Conservation (phyloP, 2,888 invertebrate genomes). For the Drosophila aldrichi region DNA sequence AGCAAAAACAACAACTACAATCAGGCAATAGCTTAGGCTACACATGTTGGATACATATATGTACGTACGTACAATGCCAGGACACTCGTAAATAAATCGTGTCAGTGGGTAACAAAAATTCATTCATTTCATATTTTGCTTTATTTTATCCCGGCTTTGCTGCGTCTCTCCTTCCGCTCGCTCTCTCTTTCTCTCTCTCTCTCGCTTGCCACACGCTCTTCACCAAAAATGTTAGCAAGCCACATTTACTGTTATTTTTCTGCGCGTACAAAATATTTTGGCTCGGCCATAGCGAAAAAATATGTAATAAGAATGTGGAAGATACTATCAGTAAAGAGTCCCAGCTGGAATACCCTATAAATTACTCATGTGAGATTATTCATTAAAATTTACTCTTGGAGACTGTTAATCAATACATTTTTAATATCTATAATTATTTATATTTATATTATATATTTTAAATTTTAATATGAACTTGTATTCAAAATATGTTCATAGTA, state of each 20-base stretch:
- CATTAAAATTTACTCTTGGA: fast-evolving
- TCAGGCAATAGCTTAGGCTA: slow-evolving; percentile 49
- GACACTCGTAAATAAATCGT: slow-evolving; percentile 80
- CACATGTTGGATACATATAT: slow-evolving; percentile 49
- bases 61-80: slow-evolving; percentile 47
- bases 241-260: slow-evolving; percentile 75
- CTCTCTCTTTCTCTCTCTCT: neutral
- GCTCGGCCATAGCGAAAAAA: slow-evolving; percentile 32
- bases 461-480: neutral
- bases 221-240: slow-evolving; percentile 67
- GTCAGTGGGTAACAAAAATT: slow-evolving; percentile 82
- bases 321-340: neutral
- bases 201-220: slow-evolving; percentile 4
- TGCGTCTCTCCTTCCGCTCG: too few relatives aligned
- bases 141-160: slow-evolving; percentile 53
- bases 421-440: neutral
- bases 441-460: neutral
- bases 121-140: slow-evolving; percentile 80
- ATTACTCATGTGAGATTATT: neutral
- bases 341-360: slow-evolving; percentile 23
- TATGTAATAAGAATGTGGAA: slow-evolving; percentile 46
- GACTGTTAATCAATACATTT: too few relatives aligned
- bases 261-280: slow-evolving; percentile 66
- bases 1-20: slow-evolving; percentile 39
- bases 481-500: neutral